Base-by-base conservation (phyloP, 30 jellyfish, hydroid and myxozoan species). In the Calvadosia cruxmelitensis region DNA sequence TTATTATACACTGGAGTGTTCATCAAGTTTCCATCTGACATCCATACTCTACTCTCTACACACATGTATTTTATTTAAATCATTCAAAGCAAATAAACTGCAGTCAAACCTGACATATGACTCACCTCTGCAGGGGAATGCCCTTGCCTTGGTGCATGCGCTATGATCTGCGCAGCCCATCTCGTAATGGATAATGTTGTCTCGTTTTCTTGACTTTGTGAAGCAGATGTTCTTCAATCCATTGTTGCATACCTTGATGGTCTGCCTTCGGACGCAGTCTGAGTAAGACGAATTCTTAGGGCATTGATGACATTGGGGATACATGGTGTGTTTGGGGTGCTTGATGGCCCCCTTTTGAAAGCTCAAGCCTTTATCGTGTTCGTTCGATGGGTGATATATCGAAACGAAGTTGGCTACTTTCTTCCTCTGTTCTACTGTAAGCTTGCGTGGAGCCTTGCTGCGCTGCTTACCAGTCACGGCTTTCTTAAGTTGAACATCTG, bases 111-210 rank as follows among this genome's bases (percentile, higher is more conserved):
- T n/a, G n/a, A n/a, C n/a, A n/a, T n/a, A 42, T 42, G 3, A 33
- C 62, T n/a, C 30, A 77, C 90, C 90, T 77, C 73, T 68, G 36
- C 90, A 77, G 1, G 90, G 90, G 36, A 77, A 77, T 28, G 90
- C 90, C 1, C 85, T 50, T 36, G 90, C 90, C 29, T 52, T 48
- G n/a, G 32, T 31, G 63, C 90, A 77, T 33, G 67, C 36, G 16
- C 33, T 77, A 51, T 77, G 90, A 52, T 68, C 80, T 0, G 90
- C 86, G 31, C 90, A 77, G 2, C 90, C 90, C 90, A 77, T 77
- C 57, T 77, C 83, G 50, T 77, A 77, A 3, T 80, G 63, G 31
- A 77, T 69, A 26, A 52, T 13, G 33, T 26, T 68, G 25, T 77
- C 29, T 49, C 68, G 51, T 69, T 77, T 77, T 0, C 27, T 24